phyloP scores from a whole-genome alignment of 1,140 invertebrate genomes.

The Drosophila suzukii region DNA sequence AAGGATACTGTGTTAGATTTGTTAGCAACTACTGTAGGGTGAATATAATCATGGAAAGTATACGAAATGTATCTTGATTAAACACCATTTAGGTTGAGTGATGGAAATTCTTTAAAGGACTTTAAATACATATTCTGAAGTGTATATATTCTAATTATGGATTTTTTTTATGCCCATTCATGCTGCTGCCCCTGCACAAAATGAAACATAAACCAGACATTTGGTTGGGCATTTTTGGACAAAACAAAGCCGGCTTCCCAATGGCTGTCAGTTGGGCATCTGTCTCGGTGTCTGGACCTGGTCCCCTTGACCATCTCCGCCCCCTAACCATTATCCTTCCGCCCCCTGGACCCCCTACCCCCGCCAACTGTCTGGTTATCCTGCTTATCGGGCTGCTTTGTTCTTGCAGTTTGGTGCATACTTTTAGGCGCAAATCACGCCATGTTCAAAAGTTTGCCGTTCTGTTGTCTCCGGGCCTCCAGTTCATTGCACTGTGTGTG shows the following conservation, averaged over 20 bases:
- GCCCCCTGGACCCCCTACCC: background rate
- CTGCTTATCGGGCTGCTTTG: slow-evolving; percentile 54
- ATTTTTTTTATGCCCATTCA: background rate
- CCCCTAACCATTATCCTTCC: background rate
- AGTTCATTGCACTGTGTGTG: slow-evolving; percentile 65
- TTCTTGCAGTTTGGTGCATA: slow-evolving; percentile 50
- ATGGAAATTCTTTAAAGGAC: background rate
- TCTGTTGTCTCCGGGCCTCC: slow-evolving; percentile 30
- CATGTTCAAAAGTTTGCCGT: slow-evolving; percentile 60
- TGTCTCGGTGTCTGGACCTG: slow-evolving; percentile 22
- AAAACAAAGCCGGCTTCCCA: slow-evolving; percentile 9
- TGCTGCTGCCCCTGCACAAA: background rate
- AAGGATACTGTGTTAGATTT: background rate
- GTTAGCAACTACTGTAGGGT: background rate
- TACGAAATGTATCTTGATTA: background rate
- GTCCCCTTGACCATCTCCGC: background rate
- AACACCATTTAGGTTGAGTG: background rate
- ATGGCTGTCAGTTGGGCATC: slow-evolving; percentile 21
- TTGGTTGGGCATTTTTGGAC: slow-evolving; percentile 31
- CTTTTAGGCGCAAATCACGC: slow-evolving; percentile 65
- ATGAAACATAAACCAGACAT: slow-evolving; percentile 29
- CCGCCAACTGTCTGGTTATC: slow-evolving; percentile 13
- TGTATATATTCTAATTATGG: background rate
- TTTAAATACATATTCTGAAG: background rate
- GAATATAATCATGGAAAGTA: background rate